Evolutionary conservation across 2,113 vertebrate species (phyloP), one percentile per base, ranked within the genome.

Genomic region (Rhinichthys klamathensis): DNA sequence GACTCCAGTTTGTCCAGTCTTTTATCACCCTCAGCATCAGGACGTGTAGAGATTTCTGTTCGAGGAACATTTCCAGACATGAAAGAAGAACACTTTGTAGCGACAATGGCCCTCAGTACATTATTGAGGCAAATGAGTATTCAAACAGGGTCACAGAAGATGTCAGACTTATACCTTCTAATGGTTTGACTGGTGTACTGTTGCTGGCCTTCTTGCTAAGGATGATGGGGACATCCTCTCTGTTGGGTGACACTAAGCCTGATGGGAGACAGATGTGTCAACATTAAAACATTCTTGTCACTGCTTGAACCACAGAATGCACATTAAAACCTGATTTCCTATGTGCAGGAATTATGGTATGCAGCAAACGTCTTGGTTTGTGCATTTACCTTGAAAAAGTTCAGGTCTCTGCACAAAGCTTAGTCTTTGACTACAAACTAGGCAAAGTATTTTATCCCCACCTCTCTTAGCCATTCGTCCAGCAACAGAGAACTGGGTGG

Each of bases 1-100:
- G 93, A 95, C 87, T 96, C 95, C 0, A 96, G 91, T 87, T 96
- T 96, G 91, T 96, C 95, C 0, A 96, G 92, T 9, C 94, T 92
- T 85, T 95, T 95, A 77, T 96, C 95, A 58, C 94, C 94, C 83
- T 96, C 94, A 8, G 93, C 86, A 30, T 90, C 92, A 65, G 88
- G 90, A 67, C 90, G 91, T 23, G 85, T 94, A 85, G 94, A 92
- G 85, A 95, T 96, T 90, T 94, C 95, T 96, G 90, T 69, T 7
- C 46, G 86, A 79, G 41, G 84, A n/a, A 83, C 21, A 85, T 54
- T 70, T 69, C 8, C 2, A 74, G 32, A 2, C 58, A 84, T 27
- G 60, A 82, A 23, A 30, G 60, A 27, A 58, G 35, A 16, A 23
- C 38, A 63, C 12, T 4, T 41, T 46, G 70, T 74, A 74, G 12